A percentile compares a stretch with the other conserved stretches of the same genome.
phyloP scores from a whole-genome alignment of 2,888 invertebrate genomes.

The Rhamphomyia laevipes region DNA sequence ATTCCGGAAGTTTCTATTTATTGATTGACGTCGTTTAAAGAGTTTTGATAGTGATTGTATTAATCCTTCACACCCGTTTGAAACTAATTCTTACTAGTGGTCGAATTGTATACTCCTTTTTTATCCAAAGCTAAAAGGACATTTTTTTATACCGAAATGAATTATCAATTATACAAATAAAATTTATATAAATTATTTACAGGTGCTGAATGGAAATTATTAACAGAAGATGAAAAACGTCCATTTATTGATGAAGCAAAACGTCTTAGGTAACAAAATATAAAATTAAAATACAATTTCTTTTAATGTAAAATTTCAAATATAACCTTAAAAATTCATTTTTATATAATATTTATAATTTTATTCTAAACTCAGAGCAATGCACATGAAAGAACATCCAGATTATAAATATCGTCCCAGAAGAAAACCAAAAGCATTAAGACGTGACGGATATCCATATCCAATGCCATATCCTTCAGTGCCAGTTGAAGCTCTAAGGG shows the following conservation, averaged over 20 bases:
- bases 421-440: constrained; percentile 75
- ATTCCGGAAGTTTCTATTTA: too few relatives aligned
- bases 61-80: too few relatives aligned
- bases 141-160: too few relatives aligned
- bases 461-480: constrained; percentile 86
- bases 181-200: constrained; percentile 8
- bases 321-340: too few relatives aligned
- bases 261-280: constrained; percentile 47
- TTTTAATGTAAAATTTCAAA: too few relatives aligned
- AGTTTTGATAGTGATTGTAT: too few relatives aligned
- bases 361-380: constrained; percentile 61
- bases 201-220: constrained; percentile 93
- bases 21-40: too few relatives aligned
- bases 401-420: constrained; percentile 89
- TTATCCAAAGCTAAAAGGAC: too few relatives aligned
- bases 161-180: too few relatives aligned
- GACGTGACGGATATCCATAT: constrained; percentile 86
- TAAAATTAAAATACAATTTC: neutral
- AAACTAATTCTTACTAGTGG: too few relatives aligned
- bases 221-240: constrained; percentile 88
- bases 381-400: constrained; percentile 93
- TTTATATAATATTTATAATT: neutral
- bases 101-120: too few relatives aligned
- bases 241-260: constrained; percentile 98
- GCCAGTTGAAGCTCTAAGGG: constrained; percentile 77